Conservation (phyloP, 2,888 invertebrate genomes). For the Geophilus truncorum region DNA sequence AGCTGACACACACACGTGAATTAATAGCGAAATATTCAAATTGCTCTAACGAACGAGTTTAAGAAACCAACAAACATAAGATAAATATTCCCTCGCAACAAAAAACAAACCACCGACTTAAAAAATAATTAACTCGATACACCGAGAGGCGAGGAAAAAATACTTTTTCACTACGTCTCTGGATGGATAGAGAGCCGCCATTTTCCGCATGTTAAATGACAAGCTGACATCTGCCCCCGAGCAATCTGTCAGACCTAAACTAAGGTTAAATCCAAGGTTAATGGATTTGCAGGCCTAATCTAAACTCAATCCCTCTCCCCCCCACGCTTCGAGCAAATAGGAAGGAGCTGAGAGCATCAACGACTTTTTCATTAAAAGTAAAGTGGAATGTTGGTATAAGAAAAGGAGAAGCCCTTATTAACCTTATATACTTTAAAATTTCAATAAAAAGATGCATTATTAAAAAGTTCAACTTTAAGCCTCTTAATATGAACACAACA, state of each 20-base stretch:
- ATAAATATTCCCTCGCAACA: background rate
- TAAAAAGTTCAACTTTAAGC: background rate
- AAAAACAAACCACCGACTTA: background rate
- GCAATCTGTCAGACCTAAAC: conserved; percentile 10
- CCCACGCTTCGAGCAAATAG: background rate
- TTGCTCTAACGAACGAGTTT: background rate
- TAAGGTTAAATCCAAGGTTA: conserved; percentile 10
- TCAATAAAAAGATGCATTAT: background rate
- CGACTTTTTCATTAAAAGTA: background rate
- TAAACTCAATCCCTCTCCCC: background rate
- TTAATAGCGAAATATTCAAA: background rate
- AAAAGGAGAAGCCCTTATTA: no score
- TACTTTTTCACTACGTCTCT: background rate
- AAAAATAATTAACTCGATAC: background rate
- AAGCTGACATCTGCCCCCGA: conserved; percentile 1
- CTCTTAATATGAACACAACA: background rate
- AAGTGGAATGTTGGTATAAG: background rate
- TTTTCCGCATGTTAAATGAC: background rate
- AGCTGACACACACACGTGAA: background rate
- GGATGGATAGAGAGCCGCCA: background rate
- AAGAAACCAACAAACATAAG: background rate
- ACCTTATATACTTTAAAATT: background rate
- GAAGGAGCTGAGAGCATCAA: background rate
- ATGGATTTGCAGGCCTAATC: conserved; percentile 10
- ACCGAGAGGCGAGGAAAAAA: background rate